These are phyloP conservation scores for Peromyscus aztecus DNA, from an alignment of 2,797 vertebrate genomes.

Conservation along the genomic window DNA sequence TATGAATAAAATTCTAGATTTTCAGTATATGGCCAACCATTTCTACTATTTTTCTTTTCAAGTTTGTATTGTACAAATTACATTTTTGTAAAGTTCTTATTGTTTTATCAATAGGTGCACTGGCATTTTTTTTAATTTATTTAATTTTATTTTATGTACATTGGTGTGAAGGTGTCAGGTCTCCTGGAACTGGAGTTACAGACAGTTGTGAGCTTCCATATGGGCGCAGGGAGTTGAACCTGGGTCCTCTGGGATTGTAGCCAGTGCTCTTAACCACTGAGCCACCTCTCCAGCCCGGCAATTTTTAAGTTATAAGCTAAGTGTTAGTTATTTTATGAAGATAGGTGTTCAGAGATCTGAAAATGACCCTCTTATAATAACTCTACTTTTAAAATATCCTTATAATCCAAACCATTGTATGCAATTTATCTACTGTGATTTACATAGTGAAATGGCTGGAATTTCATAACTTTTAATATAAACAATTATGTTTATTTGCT, in stretches of 20 bases:
- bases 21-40: no score
- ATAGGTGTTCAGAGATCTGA: not conserved
- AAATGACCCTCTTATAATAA: not conserved
- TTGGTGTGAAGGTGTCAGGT: no score
- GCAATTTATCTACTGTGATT: not conserved
- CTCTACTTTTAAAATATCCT: not conserved
- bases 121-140: no score
- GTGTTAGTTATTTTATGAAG: slow-evolving; percentile 5
- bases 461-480: not conserved
- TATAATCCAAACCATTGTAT: not conserved
- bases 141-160: no score
- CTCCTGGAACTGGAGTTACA: no score
- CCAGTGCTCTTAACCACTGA: no score
- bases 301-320: not conserved
- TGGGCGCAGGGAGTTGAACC: no score
- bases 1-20: no score
- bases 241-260: no score
- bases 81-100: not conserved
- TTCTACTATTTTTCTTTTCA: no score
- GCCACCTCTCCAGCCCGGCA: no score
- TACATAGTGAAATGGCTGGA: not conserved
- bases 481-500: not conserved
- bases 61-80: not conserved
- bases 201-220: no score
- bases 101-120: not conserved